These are phyloP conservation scores for Myanophis thanlyinensis DNA, from an alignment of 2,113 vertebrate genomes.

Conservation along the genomic window DNA sequence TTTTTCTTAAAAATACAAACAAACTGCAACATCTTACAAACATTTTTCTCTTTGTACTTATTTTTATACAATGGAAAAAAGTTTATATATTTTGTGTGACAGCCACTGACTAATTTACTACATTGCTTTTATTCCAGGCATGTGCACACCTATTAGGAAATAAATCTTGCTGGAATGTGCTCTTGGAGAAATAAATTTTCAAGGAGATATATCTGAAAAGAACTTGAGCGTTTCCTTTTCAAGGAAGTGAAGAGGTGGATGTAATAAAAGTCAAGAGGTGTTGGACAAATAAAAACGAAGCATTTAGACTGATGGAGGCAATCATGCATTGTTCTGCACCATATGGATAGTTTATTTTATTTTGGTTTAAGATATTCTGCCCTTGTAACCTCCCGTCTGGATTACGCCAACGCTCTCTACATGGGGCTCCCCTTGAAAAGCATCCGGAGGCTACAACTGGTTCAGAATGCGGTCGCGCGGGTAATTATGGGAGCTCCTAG, in stretches of 20 bases:
- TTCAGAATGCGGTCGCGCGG: no score
- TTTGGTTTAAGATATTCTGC: neutral
- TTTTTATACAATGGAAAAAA: neutral
- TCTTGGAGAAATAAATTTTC: neutral
- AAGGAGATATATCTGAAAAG: neutral
- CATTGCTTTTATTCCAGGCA: neutral
- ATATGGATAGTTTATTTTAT: neutral
- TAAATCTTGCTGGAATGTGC: neutral
- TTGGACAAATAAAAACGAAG: neutral
- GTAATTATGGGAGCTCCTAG: no score
- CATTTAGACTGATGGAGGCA: neutral
- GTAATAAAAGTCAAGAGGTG: neutral
- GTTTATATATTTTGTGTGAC: neutral
- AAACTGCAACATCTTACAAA: fast-evolving
- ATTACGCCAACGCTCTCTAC: no score
- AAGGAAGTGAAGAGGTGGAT: neutral
- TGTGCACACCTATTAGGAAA: neutral
- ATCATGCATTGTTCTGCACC: neutral
- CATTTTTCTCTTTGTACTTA: neutral
- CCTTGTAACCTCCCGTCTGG: no score
- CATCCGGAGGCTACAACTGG: no score
- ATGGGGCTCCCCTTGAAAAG: no score
- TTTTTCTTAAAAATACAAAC: neutral
- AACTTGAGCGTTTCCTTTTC: neutral
- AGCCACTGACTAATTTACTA: neutral